Conservation (phyloP, 2,888 invertebrate genomes). For the Siphonodentalium dalli region DNA sequence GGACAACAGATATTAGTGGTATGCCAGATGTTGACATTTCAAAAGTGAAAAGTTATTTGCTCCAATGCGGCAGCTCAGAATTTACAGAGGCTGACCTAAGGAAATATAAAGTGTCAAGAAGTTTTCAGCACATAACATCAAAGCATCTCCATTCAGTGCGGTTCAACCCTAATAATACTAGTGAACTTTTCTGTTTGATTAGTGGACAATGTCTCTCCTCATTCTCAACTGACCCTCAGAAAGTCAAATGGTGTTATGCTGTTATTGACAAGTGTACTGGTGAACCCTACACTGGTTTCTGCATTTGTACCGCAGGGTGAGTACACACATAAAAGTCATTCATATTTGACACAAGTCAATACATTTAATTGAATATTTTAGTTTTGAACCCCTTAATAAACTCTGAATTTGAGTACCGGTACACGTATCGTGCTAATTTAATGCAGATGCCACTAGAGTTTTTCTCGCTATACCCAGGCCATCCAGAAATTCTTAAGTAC, state of each 20-base stretch:
- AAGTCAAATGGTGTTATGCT: constrained; percentile 8
- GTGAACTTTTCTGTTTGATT: constrained; percentile 7
- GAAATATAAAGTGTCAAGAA: constrained; percentile 8
- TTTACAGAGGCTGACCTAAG: background rate
- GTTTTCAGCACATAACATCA: constrained; percentile 9
- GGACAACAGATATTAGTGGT: background rate
- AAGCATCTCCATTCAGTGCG: constrained; percentile 6
- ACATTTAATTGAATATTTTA: no score
- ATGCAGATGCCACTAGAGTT: no score
- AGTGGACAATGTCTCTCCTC: constrained; percentile 8
- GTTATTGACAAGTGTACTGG: constrained; percentile 10
- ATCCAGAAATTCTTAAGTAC: no score
- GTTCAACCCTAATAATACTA: background rate
- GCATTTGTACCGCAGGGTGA: constrained; percentile 17
- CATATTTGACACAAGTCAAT: no score
- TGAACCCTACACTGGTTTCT: constrained; percentile 16
- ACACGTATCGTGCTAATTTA: no score
- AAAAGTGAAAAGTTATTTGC: constrained; percentile 5
- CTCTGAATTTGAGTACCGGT: no score
- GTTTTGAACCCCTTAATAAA: no score
- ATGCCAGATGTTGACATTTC: constrained; percentile 4
- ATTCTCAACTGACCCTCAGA: background rate
- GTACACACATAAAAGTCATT: no score
- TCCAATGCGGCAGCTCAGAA: background rate
- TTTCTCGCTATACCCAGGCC: no score